Conservation (phyloP, 2,113 vertebrate species). For the Sander vitreus region DNA sequence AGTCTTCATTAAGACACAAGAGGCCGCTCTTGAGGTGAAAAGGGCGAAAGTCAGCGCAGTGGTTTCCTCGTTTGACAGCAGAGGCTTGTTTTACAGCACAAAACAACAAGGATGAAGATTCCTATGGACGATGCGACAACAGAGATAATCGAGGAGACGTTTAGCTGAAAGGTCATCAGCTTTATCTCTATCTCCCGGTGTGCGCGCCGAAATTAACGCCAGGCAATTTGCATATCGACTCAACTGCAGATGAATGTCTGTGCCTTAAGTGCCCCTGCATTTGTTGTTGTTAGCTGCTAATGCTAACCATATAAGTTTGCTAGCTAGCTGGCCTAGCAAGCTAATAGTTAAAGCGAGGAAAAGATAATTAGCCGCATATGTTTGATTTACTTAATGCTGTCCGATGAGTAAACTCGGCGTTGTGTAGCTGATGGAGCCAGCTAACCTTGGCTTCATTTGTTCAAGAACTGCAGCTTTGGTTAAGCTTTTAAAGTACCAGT, state of each 20-base stretch:
- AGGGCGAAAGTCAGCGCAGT: slow-evolving; percentile 40
- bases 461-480: slow-evolving; percentile 49
- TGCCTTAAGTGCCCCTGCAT: slow-evolving; percentile 40
- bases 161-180: slow-evolving; percentile 21
- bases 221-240: slow-evolving; percentile 30
- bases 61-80: slow-evolving; percentile 66
- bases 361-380: slow-evolving; percentile 28
- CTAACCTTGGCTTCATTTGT: slow-evolving; percentile 28
- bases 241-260: slow-evolving; percentile 49
- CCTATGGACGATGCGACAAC: slow-evolving; percentile 41
- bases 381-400: slow-evolving; percentile 4
- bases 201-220: background rate
- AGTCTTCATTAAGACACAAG: slow-evolving; percentile 55
- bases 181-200: background rate
- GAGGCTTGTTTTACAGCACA: slow-evolving; percentile 65
- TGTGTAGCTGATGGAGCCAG: slow-evolving; percentile 67
- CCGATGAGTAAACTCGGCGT: slow-evolving; percentile 4
- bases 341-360: slow-evolving; percentile 28
- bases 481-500: slow-evolving; percentile 35
- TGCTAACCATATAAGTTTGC: slow-evolving; percentile 73
- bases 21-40: slow-evolving; percentile 76
- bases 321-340: slow-evolving; percentile 72
- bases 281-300: slow-evolving; percentile 78
- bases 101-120: slow-evolving; percentile 72
- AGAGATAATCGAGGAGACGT: slow-evolving; percentile 34